A percentile compares a stretch with the other conserved stretches of the same genome.
Evolutionary conservation across 23 tunicate genomes (phyloP).

Genomic region (Styela clava): DNA sequence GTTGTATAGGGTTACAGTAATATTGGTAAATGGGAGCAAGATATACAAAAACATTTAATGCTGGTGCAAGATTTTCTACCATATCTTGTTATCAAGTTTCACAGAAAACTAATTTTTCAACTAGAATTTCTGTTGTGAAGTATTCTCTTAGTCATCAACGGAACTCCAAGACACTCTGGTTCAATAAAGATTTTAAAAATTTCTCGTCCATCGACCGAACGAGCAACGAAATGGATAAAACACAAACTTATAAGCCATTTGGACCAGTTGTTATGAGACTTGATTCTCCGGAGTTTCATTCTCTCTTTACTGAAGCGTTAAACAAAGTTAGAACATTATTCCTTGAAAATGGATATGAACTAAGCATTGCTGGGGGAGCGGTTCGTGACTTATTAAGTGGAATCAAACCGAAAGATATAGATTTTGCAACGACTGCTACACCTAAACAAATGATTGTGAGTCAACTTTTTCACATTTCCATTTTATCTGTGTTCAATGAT

Average conservation of each 20-base stretch:
- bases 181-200: no score
- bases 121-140: no score
- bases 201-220: no score
- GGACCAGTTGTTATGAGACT: conserved; percentile 22
- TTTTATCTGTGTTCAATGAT: not conserved
- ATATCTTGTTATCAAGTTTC: no score
- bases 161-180: no score
- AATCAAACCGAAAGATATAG: conserved; percentile 77
- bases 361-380: conserved; percentile 92
- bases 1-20: no score
- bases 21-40: not conserved
- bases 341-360: conserved; percentile 38
- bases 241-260: not conserved
- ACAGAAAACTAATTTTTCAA: no score
- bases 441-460: conserved; percentile 82
- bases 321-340: conserved; percentile 44
- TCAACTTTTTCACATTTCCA: not conserved
- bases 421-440: conserved; percentile 97
- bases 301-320: conserved; percentile 55
- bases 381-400: conserved; percentile 79
- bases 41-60: not conserved
- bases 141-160: no score
- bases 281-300: conserved; percentile 45
- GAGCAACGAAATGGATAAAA: no score
- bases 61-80: no score